A percentile compares a stretch with the other conserved stretches of the same genome.
Evolutionary conservation across 2,797 vertebrate species (phyloP).

Genomic region (Melanotaenia maccullochi): DNA sequence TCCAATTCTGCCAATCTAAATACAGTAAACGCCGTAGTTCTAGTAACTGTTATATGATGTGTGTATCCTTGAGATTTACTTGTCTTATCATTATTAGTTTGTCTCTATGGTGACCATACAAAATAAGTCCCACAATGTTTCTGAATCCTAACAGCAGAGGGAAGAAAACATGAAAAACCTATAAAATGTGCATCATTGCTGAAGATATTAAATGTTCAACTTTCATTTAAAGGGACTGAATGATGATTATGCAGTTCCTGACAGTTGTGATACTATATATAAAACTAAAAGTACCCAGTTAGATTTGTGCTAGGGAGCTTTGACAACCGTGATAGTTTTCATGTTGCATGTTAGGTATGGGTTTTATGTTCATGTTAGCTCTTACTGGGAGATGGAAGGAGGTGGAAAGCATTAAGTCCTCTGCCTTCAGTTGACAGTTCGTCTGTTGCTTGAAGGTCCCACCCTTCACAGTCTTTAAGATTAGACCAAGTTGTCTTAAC

Average conservation of each 20-base stretch:
- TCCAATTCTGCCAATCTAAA: not conserved
- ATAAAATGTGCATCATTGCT: not conserved
- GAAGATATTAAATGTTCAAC: not conserved
- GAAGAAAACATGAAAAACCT: conserved; percentile 1
- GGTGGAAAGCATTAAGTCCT: no score
- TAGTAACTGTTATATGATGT: conserved; percentile 11
- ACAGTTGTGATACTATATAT: not conserved
- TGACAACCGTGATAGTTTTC: not conserved
- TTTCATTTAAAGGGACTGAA: not conserved
- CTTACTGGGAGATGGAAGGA: no score
- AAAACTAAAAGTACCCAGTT: not conserved
- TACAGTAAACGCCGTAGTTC: not conserved
- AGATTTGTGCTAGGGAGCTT: not conserved
- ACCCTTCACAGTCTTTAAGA: no score
- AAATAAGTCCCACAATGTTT: not conserved
- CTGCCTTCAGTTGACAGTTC: no score
- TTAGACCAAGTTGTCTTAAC: no score
- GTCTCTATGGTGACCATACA: conserved; percentile 34
- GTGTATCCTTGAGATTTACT: not conserved
- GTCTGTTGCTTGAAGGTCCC: no score
- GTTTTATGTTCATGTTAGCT: no score
- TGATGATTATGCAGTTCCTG: not conserved
- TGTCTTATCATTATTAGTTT: conserved; percentile 7
- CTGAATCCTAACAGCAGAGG: not conserved
- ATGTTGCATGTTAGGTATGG: no score